Percentiles rank a stretch among this genome's conserved stretches.
phyloP scores from a whole-genome alignment of 2,797 vertebrate species.

The Sebastes matsubarae region DNA sequence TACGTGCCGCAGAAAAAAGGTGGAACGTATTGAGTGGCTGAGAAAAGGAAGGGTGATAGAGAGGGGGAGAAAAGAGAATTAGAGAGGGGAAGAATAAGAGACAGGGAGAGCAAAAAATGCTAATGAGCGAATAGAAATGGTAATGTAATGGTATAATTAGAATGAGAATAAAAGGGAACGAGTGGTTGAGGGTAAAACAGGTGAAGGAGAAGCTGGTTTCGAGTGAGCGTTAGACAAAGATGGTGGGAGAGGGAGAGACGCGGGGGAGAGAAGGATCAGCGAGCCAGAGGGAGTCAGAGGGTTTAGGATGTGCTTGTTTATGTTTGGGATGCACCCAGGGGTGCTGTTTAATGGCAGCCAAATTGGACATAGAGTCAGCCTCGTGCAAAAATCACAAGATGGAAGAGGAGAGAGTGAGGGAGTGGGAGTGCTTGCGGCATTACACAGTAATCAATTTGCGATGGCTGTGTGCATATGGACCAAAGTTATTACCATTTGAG shows the following conservation, averaged over 20 bases:
- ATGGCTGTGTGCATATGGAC: constrained; percentile 70
- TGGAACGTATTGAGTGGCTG: constrained; percentile 66
- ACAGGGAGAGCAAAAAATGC: constrained; percentile 62
- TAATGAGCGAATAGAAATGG: constrained; percentile 79
- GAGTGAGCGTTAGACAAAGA: constrained; percentile 41
- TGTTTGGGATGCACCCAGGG: constrained; percentile 67
- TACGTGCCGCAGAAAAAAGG: constrained; percentile 68
- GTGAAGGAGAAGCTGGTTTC: constrained; percentile 69
- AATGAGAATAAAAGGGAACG: constrained; percentile 74
- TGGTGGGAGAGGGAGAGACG: constrained; percentile 24
- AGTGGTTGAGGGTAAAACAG: constrained; percentile 71
- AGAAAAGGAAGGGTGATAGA: constrained; percentile 46
- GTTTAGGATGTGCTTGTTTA: constrained; percentile 65
- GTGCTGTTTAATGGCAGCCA: constrained; percentile 74
- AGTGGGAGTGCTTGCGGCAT: constrained; percentile 55
- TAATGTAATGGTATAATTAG: constrained; percentile 82
- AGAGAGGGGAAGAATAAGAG: constrained; percentile 52
- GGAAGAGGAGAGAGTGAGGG: constrained; percentile 37
- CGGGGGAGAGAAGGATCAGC: constrained; percentile 7
- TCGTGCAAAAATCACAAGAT: constrained; percentile 51
- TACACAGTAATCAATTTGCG: constrained; percentile 73
- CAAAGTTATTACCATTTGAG: constrained; percentile 68
- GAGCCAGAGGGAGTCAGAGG: neutral
- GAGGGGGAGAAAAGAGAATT: constrained; percentile 4
- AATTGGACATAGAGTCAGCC: constrained; percentile 67